phyloP scores from a whole-genome alignment of 1,140 invertebrate genomes.

The Papilio helenus region DNA sequence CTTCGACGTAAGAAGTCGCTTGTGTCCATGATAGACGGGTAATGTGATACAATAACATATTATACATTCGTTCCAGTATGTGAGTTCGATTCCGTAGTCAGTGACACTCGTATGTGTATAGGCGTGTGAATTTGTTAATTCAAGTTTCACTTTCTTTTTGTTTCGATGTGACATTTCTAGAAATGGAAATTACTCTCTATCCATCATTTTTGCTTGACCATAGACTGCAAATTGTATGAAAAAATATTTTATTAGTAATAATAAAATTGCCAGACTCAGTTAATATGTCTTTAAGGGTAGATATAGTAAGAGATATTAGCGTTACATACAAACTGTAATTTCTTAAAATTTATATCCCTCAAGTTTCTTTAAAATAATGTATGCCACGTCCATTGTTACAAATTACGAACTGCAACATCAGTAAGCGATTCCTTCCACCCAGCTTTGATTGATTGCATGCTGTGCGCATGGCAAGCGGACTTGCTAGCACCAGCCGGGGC shows the following conservation, averaged over 20 bases:
- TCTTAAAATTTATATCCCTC: not conserved
- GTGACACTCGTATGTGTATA: conserved; percentile 12
- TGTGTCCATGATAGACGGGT: conserved; percentile 29
- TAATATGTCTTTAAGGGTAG: too few species aligned
- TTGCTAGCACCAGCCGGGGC: not conserved
- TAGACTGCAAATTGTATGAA: too few species aligned
- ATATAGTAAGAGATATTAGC: too few species aligned
- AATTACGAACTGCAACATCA: not conserved
- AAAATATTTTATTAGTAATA: too few species aligned
- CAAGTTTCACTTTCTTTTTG: conserved; percentile 16
- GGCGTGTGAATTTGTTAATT: conserved; percentile 21
- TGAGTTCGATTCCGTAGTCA: conserved; percentile 22
- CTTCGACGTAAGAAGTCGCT: conserved; percentile 24
- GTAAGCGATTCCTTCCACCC: not conserved
- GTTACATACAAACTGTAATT: not conserved
- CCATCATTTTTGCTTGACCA: too few species aligned
- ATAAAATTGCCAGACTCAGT: too few species aligned
- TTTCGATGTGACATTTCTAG: not conserved
- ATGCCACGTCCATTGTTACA: conserved; percentile 22
- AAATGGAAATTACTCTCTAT: not conserved
- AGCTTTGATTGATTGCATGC: conserved; percentile 26
- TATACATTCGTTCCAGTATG: conserved; percentile 32
- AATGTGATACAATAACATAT: conserved; percentile 25
- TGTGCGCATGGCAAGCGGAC: not conserved
- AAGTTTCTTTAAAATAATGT: not conserved